A percentile compares a stretch with the other conserved stretches of the same genome.
These are phyloP conservation scores for Anisognathus igniventris DNA, from an alignment of 2,797 vertebrate species.

Conservation along the genomic window DNA sequence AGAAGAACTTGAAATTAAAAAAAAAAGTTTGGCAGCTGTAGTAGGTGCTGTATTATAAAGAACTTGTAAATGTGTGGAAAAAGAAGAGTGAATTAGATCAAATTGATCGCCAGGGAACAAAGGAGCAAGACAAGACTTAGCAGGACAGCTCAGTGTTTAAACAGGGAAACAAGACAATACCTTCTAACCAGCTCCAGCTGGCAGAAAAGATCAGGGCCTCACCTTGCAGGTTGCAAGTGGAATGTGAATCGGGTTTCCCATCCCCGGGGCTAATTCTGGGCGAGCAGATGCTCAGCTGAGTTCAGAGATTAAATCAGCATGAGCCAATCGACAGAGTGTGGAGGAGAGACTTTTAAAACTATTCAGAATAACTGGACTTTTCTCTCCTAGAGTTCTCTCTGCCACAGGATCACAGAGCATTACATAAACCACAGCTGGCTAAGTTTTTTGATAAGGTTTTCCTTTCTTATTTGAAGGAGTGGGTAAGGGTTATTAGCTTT, in stretches of 20 bases:
- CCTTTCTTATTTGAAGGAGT: slow-evolving; percentile 20
- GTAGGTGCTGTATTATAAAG: not conserved
- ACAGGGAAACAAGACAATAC: not conserved
- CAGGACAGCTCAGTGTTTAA: not conserved
- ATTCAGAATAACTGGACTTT: not conserved
- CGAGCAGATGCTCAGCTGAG: slow-evolving; percentile 3
- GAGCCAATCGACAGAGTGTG: not conserved
- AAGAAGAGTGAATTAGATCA: not conserved
- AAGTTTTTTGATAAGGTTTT: slow-evolving; percentile 33
- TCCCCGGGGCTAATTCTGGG: slow-evolving; percentile 7
- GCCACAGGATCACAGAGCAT: not conserved
- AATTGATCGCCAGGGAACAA: not conserved
- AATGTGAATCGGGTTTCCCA: slow-evolving; percentile 24
- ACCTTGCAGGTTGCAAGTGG: slow-evolving; percentile 3
- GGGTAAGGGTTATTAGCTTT: slow-evolving; percentile 17
- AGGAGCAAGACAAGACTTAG: not conserved
- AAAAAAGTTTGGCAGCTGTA: not conserved
- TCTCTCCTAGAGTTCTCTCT: not conserved
- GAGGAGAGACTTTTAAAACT: not conserved
- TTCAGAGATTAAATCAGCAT: not conserved
- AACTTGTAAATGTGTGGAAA: not conserved
- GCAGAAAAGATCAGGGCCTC: not conserved
- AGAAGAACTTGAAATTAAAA: not conserved
- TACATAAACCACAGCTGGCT: slow-evolving; percentile 27
- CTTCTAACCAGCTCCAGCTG: not conserved